Evolutionary conservation across 2,113 vertebrate genomes (phyloP).

Genomic region (Syrmaticus mikado): DNA sequence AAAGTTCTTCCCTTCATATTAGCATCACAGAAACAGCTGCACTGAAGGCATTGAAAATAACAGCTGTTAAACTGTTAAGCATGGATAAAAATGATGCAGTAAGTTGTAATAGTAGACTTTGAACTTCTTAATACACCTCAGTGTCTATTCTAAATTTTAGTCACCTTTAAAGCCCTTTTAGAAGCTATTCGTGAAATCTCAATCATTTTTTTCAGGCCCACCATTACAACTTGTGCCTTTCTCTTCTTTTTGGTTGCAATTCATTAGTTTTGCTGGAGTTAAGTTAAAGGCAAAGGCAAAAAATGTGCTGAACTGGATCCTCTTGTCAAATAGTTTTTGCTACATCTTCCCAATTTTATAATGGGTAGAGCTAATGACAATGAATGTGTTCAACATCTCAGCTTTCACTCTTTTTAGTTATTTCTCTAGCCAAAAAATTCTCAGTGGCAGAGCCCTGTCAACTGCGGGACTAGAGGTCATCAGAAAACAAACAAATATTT

Average conservation of each 20-base stretch:
- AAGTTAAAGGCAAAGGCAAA: neutral
- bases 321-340: neutral
- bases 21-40: neutral
- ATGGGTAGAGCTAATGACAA: neutral
- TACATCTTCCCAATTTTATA: neutral
- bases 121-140: neutral
- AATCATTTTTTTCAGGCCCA: neutral
- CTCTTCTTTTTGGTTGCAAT: neutral
- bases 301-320: neutral
- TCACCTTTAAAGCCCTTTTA: neutral
- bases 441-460: neutral
- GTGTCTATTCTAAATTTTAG: neutral
- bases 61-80: neutral
- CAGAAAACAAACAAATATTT: neutral
- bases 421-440: neutral
- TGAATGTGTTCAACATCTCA: neutral
- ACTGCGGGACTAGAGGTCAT: neutral
- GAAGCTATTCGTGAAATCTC: neutral
- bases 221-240: neutral
- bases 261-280: neutral
- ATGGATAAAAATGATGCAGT: neutral
- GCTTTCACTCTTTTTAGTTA: neutral
- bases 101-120: constrained; percentile 29
- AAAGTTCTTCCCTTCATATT: constrained; percentile 22
- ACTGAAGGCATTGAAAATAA: constrained; percentile 50